Percentiles rank a stretch among this genome's conserved stretches.
Conservation (phyloP, 2,113 vertebrate species). For the Grammomys surdaster region DNA sequence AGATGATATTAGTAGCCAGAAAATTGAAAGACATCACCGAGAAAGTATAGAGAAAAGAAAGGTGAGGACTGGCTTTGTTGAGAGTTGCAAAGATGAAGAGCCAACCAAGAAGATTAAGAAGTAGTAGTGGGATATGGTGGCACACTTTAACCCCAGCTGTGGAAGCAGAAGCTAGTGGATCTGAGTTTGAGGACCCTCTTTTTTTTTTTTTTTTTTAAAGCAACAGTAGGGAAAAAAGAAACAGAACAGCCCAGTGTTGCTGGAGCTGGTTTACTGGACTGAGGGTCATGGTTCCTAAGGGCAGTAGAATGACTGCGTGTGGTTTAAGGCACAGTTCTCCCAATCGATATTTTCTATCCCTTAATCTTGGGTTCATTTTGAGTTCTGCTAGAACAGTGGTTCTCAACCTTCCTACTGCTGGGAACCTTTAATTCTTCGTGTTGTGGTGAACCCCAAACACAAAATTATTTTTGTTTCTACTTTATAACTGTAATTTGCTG, state of each 20-base stretch:
- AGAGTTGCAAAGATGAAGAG: not conserved
- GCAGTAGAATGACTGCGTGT: not conserved
- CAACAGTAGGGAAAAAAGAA: not conserved
- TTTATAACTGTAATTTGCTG: not conserved
- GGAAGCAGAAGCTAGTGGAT: not conserved
- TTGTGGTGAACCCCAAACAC: not conserved
- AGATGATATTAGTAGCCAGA: not conserved
- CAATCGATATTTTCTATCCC: not conserved
- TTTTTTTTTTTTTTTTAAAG: too few species aligned
- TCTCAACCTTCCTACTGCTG: not conserved
- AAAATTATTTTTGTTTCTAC: not conserved
- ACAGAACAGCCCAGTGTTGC: not conserved
- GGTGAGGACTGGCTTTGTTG: not conserved
- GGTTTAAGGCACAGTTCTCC: not conserved
- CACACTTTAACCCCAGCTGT: not conserved
- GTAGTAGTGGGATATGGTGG: too few species aligned
- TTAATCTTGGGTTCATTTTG: conserved; percentile 38
- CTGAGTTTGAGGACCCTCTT: not conserved
- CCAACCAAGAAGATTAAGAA: not conserved
- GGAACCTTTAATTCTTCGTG: not conserved
- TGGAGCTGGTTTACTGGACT: not conserved
- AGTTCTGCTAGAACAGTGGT: not conserved
- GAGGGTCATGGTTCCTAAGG: not conserved
- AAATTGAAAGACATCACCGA: not conserved
- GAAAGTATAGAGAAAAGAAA: not conserved